phyloP scores from a whole-genome alignment of 1,140 invertebrate genomes.

The Propsilocerus akamusi region DNA sequence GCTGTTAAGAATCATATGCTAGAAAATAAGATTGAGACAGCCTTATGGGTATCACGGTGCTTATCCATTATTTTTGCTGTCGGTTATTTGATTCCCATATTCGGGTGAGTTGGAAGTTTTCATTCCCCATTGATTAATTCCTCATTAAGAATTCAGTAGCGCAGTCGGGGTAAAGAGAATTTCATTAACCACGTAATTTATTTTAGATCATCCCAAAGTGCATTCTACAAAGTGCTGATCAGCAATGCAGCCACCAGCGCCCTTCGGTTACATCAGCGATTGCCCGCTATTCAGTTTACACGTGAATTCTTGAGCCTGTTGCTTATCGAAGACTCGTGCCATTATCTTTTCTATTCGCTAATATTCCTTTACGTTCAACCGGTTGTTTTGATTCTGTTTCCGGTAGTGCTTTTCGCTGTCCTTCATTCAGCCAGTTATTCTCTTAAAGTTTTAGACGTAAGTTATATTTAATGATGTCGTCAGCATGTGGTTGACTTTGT shows the following conservation, averaged over 20 bases:
- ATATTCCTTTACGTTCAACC: slow-evolving; percentile 83
- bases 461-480: slow-evolving; percentile 24
- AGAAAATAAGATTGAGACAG: slow-evolving; percentile 67
- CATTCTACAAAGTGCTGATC: slow-evolving; percentile 79
- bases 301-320: slow-evolving; percentile 61
- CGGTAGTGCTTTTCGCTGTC: slow-evolving; percentile 75
- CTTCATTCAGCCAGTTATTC: slow-evolving; percentile 84
- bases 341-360: slow-evolving; percentile 87
- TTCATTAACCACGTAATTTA: slow-evolving; percentile 18
- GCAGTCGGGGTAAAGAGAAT: background rate
- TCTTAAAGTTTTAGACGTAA: slow-evolving; percentile 73
- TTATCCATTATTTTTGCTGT: slow-evolving; percentile 66
- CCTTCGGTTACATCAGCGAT: slow-evolving; percentile 77
- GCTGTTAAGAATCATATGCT: slow-evolving; percentile 51
- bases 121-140: too few species aligned
- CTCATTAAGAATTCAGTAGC: too few species aligned
- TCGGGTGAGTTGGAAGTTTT: slow-evolving; percentile 47
- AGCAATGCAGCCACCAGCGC: slow-evolving; percentile 86
- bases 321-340: slow-evolving; percentile 83
- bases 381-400: slow-evolving; percentile 72
- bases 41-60: slow-evolving; percentile 64
- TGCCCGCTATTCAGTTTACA: slow-evolving; percentile 62
- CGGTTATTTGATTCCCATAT: slow-evolving; percentile 70
- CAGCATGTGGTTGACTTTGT: too few species aligned
- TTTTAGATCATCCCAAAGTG: slow-evolving; percentile 58